phyloP scores from a whole-genome alignment of 2,888 invertebrate species.

The Andrena flavipes region DNA sequence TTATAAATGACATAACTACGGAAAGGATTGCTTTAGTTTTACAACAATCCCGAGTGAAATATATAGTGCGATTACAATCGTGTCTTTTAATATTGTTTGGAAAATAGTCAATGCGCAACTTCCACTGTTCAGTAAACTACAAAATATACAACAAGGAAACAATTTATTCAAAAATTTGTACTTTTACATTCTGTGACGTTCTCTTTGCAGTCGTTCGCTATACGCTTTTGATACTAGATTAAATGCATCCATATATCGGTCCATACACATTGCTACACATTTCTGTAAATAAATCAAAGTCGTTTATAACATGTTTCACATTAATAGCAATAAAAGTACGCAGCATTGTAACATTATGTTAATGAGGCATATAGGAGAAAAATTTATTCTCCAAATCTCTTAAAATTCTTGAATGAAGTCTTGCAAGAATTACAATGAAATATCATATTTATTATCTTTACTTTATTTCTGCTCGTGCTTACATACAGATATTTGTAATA shows the following conservation, averaged over 20 bases:
- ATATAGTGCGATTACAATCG: constrained; percentile 25
- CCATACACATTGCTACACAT: constrained; percentile 99
- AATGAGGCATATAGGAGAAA: neutral
- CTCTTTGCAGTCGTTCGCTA: constrained; percentile 93
- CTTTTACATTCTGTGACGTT: constrained; percentile 88
- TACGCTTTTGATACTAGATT: constrained; percentile 96
- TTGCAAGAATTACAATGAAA: neutral
- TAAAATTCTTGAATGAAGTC: neutral
- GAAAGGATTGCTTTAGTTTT: constrained; percentile 3
- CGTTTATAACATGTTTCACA: constrained; percentile 3
- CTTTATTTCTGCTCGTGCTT: neutral
- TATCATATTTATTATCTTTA: neutral
- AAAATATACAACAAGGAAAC: constrained; percentile 66
- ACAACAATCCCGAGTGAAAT: constrained; percentile 16
- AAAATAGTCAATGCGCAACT: constrained; percentile 31
- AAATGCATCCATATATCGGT: constrained; percentile 98
- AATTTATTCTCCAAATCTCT: neutral
- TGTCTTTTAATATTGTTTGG: constrained; percentile 25
- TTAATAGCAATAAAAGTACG: neutral
- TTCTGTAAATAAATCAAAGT: constrained; percentile 88
- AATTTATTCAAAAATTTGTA: constrained; percentile 71
- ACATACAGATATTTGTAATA: neutral
- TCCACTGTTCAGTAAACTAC: constrained; percentile 60
- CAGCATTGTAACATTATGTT: neutral
- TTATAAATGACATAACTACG: constrained; percentile 15